These are phyloP conservation scores for Falco peregrinus DNA, from an alignment of 2,797 vertebrate species.

Conservation along the genomic window DNA sequence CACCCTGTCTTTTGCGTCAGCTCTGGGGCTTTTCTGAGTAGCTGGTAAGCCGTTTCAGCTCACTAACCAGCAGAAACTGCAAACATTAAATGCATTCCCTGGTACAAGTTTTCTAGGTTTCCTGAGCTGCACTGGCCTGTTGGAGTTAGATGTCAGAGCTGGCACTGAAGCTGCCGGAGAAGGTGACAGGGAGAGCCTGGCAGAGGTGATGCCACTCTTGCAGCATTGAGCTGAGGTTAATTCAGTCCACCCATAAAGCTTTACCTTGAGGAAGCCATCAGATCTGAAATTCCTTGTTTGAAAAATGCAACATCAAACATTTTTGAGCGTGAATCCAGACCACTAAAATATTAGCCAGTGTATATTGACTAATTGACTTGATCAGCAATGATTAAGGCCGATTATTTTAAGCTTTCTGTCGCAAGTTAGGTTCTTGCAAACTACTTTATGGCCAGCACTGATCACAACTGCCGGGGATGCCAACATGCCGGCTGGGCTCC, in stretches of 20 bases:
- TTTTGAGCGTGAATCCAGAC: neutral
- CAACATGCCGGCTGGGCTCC: neutral
- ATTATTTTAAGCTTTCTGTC: neutral
- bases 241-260: neutral
- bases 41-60: neutral
- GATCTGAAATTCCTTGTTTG: neutral
- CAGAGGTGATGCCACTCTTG: neutral
- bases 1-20: neutral
- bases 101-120: neutral
- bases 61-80: neutral
- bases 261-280: neutral
- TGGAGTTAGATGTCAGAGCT: neutral
- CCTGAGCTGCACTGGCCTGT: neutral
- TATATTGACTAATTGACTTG: neutral
- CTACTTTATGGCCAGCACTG: neutral
- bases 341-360: neutral
- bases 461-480: fast-evolving
- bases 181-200: neutral
- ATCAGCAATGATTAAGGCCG: neutral
- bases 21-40: neutral
- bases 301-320: neutral
- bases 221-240: neutral
- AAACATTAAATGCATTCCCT: neutral
- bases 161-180: neutral
- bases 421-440: neutral